Conservation (phyloP, 1,140 invertebrate genomes). For the Leptinotarsa defecta region DNA sequence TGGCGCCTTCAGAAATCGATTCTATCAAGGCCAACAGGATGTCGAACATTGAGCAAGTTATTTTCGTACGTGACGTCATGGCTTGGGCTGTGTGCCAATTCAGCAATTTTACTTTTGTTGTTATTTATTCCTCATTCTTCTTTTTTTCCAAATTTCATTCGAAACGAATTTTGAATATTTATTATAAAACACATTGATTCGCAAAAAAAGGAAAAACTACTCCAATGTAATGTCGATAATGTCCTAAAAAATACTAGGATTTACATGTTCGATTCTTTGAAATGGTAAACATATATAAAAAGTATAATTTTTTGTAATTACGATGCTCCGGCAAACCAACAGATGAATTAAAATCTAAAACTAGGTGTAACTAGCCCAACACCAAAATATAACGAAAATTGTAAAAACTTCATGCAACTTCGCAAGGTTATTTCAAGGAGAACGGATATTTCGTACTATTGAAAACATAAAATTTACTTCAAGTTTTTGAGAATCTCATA, state of each 20-base stretch:
- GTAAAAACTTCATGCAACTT: not conserved
- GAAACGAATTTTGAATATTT: not conserved
- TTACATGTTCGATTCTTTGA: too few species aligned
- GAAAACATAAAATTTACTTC: not conserved
- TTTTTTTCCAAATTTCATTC: not conserved
- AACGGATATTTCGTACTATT: not conserved
- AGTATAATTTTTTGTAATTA: too few species aligned
- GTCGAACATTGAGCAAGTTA: slow-evolving; percentile 4
- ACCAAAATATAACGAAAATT: slow-evolving; percentile 9
- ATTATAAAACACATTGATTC: too few species aligned
- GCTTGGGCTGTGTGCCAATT: slow-evolving; percentile 20
- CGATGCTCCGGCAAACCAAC: too few species aligned
- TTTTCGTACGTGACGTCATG: slow-evolving; percentile 16
- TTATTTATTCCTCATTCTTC: not conserved
- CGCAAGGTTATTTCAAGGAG: slow-evolving; percentile 12
- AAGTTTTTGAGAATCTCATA: not conserved
- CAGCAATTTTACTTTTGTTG: not conserved
- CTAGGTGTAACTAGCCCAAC: slow-evolving; percentile 10
- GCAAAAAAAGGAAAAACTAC: too few species aligned
- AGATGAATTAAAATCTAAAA: not conserved
- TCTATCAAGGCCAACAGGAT: slow-evolving; percentile 23
- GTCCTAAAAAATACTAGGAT: too few species aligned
- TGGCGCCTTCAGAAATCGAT: slow-evolving; percentile 13
- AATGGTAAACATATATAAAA: too few species aligned
- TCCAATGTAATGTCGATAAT: too few species aligned